Percentiles rank a stretch among this genome's conserved stretches.
Evolutionary conservation across 2,113 vertebrate species (phyloP).

Genomic region (Oreochromis aureus): DNA sequence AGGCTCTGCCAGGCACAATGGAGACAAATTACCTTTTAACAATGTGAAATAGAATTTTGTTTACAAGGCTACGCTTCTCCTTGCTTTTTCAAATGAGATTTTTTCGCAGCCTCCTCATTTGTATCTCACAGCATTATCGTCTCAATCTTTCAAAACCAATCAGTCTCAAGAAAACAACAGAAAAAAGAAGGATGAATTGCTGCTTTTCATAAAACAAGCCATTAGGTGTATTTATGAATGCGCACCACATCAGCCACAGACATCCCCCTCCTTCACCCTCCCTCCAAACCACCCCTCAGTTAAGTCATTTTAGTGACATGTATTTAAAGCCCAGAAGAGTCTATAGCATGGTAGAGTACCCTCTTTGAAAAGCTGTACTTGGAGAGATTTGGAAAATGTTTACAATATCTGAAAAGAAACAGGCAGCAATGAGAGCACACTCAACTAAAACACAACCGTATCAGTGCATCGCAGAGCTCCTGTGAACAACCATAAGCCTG

Average conservation of each 20-base stretch:
- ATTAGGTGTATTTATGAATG: constrained; percentile 65
- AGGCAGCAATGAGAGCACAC: constrained; percentile 1
- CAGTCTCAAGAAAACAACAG: constrained; percentile 51
- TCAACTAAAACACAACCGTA: neutral
- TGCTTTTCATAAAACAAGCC: constrained; percentile 58
- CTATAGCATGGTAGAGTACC: neutral
- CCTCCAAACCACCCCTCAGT: constrained; percentile 5
- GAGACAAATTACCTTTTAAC: constrained; percentile 80
- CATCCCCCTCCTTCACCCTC: neutral
- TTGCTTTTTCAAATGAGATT: constrained; percentile 75
- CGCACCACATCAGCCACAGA: neutral
- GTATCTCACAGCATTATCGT: constrained; percentile 70
- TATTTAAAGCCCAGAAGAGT: constrained; percentile 36
- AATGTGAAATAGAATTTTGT: constrained; percentile 80
- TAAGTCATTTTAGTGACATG: constrained; percentile 17
- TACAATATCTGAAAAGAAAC: constrained; percentile 19
- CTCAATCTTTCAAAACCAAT: constrained; percentile 72
- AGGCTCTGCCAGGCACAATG: constrained; percentile 64
- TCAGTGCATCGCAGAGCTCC: constrained; percentile 14
- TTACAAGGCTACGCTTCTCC: constrained; percentile 70
- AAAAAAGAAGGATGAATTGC: constrained; percentile 33
- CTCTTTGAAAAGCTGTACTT: constrained; percentile 3
- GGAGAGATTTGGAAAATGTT: constrained; percentile 21
- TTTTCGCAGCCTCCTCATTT: constrained; percentile 70
- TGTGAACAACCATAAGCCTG: neutral